Base-by-base conservation (phyloP, 1,140 invertebrate genomes). In the Megalonaias nervosa region DNA sequence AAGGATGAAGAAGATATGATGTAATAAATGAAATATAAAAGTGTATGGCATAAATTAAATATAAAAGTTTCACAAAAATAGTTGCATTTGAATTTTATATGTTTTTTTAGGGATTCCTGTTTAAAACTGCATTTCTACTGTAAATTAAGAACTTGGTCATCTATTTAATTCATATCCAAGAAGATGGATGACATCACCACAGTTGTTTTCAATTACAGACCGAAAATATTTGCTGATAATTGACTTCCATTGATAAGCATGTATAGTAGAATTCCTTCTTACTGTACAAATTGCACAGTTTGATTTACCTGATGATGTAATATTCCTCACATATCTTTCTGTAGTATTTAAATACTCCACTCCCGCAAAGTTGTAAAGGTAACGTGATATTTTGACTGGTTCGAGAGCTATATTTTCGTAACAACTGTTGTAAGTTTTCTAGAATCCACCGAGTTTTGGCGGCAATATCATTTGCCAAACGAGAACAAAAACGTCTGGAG, bases 341-440 rank as follows among this genome's bases (percentile, higher is more conserved):
- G 69, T 69, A 17, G 57, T 64, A 23, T 19, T 17, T 0, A 69
- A 72, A 62, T 72, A 77, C 31, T 77, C 65, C 19, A 64, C 57
- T 16, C 75, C 75, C n/a, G 71, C 67, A 61, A 77, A 77, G 15
- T 72, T 65, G 56, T 59, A 77, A 56, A 77, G 31, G 26, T 64
- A 67, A 31, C 67, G 58, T 55, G 75, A 26, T 13, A 69, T 67
- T 61, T 67, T 26, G 23, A 77, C 31, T 6, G 75, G 75, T 48
- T 71, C 23, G 2, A n/a, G 48, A n/a, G 75, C 75, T 17, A 77
- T 67, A 23, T 77, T 65, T 67, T 67, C 26, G 38, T 77, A 77
- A 77, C n/a, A 12, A 77, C 75, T 14, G 75, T 62, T 64, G 72
- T 59, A 15, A 77, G 67, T 48, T 69, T 65, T 12, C 60, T 23